Conservation (phyloP, 2,888 invertebrate genomes). For the Diloba caeruleocephala region DNA sequence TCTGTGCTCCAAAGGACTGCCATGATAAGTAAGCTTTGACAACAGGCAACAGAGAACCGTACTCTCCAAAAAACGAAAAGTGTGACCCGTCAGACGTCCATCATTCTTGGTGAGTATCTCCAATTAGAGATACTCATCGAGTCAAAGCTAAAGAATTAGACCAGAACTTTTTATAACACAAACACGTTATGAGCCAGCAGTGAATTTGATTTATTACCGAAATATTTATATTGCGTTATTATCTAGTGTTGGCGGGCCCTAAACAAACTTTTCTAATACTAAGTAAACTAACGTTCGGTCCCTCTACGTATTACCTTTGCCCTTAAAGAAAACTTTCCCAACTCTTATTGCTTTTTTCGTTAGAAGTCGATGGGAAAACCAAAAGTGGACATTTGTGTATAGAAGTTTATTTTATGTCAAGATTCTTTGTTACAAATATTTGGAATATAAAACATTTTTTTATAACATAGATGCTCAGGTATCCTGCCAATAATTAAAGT, state of each 20-base stretch:
- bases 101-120: no score
- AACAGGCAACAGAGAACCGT: not conserved
- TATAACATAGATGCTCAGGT: no score
- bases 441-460: no score
- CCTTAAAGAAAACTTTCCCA: constrained; percentile 75
- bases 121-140: constrained; percentile 28
- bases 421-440: no score
- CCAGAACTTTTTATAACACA: constrained; percentile 8
- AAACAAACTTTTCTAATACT: constrained; percentile 81
- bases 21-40: constrained; percentile 9
- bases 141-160: constrained; percentile 3
- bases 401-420: constrained; percentile 40
- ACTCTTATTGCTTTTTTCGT: constrained; percentile 75
- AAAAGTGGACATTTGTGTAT: constrained; percentile 31
- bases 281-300: constrained; percentile 77
- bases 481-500: no score
- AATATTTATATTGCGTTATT: constrained; percentile 82
- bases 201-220: constrained; percentile 69
- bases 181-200: constrained; percentile 16
- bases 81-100: constrained; percentile 8
- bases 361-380: constrained; percentile 62
- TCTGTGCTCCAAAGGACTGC: constrained; percentile 5
- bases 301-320: constrained; percentile 78
- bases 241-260: constrained; percentile 77
- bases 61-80: constrained; percentile 4